Base-by-base conservation (phyloP, 2,113 vertebrate genomes). In the Centropus unirufus region DNA sequence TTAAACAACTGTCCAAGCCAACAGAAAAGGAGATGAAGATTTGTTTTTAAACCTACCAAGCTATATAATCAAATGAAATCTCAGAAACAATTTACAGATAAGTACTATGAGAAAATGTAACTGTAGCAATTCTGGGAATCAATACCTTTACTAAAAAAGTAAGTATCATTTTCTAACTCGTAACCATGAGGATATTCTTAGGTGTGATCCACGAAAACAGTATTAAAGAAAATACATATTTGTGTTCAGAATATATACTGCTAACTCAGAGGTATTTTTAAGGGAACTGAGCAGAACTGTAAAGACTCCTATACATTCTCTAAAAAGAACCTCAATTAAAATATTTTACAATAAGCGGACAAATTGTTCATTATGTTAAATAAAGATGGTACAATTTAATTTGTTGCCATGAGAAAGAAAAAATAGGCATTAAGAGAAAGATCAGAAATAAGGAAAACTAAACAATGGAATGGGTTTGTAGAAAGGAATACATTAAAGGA, bases 61-160 rank as follows among this genome's bases (percentile, higher is more conserved):
- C 6, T 9, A 5, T 44, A 61, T 22, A 59, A 2, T 8, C 14
- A 55, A 9, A 34, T 34, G 17, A 93, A 76, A 47, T 39, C 26
- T 64, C 29, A 59, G 22, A 67, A 75, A 4, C 8, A 90, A 82
- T 72, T 68, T 68, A 13, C 11, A 81, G 11, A 39, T 6, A 68
- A 78, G 6, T 51, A 62, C 9, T 30, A 4, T n/a, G 83, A 69
- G 80, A 44, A 6, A 89, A 73, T 64, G 49, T 19, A 51, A 36
- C 26, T 32, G 5, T 27, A 15, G 11, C 11, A 32, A 1, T 74
- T 26, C 49, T 0, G 1, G 23, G 6, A 4, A 64, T 52, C 4
- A 64, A 89, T 85, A 55, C 0, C 1, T 47, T 47, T 55, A 75
- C 10, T 47, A 5, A 58, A 61, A 84, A 10, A 5, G 7, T 63